Evolutionary conservation across 2,888 invertebrate genomes (phyloP), one percentile per base, ranked within the genome.

Genomic region (Campoplex capitator): DNA sequence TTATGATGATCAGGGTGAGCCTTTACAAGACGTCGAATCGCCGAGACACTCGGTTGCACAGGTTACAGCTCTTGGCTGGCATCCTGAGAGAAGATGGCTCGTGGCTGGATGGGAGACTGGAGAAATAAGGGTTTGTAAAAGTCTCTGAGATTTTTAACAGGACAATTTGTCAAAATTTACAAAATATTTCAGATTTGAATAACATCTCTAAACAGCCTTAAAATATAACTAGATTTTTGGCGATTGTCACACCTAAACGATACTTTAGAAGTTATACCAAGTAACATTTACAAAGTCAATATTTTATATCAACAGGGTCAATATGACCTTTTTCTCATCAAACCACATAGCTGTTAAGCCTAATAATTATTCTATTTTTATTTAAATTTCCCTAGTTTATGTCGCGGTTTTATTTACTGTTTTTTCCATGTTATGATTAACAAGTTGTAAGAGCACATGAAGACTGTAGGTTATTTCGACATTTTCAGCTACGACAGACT

Each of bases 31-130:
- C 91, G 96, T 97, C 58, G 97, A 97, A 78, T 97, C 97, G 94
- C 97, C 97, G 2, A 96, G 96, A 68, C 96, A 98, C 91, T 94
- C 97, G 38, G 96, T 97, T 23, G 97, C 97, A 77, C 98, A 98
- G 95, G 97, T 97, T 0, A 97, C 98, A 23, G 96, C 97, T 1
- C 93, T 98, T 54, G 96, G 96, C 3, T 99, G 99, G 99, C 99
- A 99, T 95, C 98, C 99, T 0, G 96, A 96, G 76, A 96, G 97
- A 92, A 96, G 97, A 82, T 95, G 98, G 83, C 94, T 99, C 77
- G 97, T 97, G 1, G 97, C 97, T 65, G 98, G 98, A 6, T 99
- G 98, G 98, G 98, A 98, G 95, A 98, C 97, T 92, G 99, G 99
- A 11, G 98, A 98, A 92, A 95, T 99, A 7, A 96, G 97, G 91